Base-by-base conservation (phyloP, 2,113 vertebrate genomes). In the Archocentrus centrarchus region DNA sequence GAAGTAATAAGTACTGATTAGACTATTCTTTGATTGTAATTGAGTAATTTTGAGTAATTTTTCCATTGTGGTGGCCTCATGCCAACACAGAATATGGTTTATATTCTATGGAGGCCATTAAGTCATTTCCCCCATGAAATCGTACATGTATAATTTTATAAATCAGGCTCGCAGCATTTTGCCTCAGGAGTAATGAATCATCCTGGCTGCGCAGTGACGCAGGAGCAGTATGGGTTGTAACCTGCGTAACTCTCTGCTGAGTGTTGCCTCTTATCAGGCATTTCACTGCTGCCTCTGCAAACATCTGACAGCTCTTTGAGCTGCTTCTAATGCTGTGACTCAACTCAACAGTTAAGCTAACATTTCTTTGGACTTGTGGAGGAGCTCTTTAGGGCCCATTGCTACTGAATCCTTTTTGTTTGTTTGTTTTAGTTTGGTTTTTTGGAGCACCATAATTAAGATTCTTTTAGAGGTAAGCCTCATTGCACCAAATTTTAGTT, bases 201-300 rank as follows among this genome's bases (percentile, higher is more conserved):
- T 75, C 14, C 35, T 60, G 58, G 8, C 57, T 57, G 3, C 22
- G 11, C 35, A 0, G 62, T 90, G 91, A 91, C 82, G 91, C 60
- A 82, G 39, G 3, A 35, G 39, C 57, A 17, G 27, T 27, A 80
- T 90, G 85, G 85, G 90, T 77, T 84, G 55, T 24, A 81, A 91
- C 84, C 81, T 91, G 92, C 57, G 11, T 75, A 15, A 66, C 64
- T 39, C 58, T 55, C 53, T 30, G 75, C 37, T 55, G 2, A 7
- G 1, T 55, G 44, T 62, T 59, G 59, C 50, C 6, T 73, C 68
- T 70, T 53, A 58, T 73, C 77, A 64, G 39, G 6, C 63, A 86
- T 63, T 87, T 81, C 14, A 18, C 10, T 39, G 58, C 84, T 80
- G 44, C 50, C 61, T 37, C 63, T 24, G 47, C 18, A 14, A 59